These are phyloP conservation scores for Caenorhabditis parvicauda DNA, from an alignment of 2,888 invertebrate genomes.

Conservation along the genomic window DNA sequence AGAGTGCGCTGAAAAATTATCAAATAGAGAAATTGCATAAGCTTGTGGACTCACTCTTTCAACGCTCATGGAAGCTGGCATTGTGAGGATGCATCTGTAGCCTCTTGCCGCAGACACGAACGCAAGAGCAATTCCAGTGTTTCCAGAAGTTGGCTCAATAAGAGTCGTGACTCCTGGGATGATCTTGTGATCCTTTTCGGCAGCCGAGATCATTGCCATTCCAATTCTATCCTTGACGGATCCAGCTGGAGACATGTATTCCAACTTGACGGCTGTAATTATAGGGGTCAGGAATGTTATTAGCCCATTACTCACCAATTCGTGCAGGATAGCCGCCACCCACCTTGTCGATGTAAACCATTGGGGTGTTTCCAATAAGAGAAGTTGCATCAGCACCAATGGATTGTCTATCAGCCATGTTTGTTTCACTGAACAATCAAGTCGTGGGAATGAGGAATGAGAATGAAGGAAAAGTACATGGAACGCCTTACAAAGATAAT, in stretches of 20 bases:
- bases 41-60: conserved; percentile 45
- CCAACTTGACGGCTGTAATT: conserved; percentile 57
- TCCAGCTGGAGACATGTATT: conserved; percentile 59
- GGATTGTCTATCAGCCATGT: conserved; percentile 46
- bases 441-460: too few relatives aligned
- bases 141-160: conserved; percentile 60
- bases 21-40: neutral
- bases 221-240: conserved; percentile 62
- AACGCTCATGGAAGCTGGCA: conserved; percentile 61
- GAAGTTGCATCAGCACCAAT: conserved; percentile 48
- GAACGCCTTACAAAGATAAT: too few relatives aligned
- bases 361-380: conserved; percentile 60
- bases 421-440: too few relatives aligned
- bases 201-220: conserved; percentile 57
- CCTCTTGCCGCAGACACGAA: conserved; percentile 57
- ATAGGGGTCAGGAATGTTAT: neutral
- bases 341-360: conserved; percentile 55
- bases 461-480: too few relatives aligned
- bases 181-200: conserved; percentile 46
- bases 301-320: conserved; percentile 37
- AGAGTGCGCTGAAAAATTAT: conserved; percentile 45
- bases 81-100: conserved; percentile 58
- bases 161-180: conserved; percentile 50
- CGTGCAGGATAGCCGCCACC: conserved; percentile 41
- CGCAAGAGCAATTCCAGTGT: conserved; percentile 62